Base-by-base conservation (phyloP, 2,113 vertebrate genomes). In the Syngnathus floridae region DNA sequence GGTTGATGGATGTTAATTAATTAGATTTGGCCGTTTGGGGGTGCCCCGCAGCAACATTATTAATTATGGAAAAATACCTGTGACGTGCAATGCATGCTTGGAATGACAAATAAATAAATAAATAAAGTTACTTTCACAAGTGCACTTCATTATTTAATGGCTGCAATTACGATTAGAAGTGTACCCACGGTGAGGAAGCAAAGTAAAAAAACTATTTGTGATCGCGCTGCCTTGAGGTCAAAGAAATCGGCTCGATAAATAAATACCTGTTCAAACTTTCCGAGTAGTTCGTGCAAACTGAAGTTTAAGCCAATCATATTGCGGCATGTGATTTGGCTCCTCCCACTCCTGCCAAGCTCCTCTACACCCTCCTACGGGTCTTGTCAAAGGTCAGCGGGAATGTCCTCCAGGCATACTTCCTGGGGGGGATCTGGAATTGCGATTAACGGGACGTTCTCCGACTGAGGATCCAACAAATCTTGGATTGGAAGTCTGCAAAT, bases 261-360 rank as follows among this genome's bases (percentile, higher is more conserved):
- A 84, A 83, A 67, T 99, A 99, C 97, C 97, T 99, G 91, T 90
- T 99, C 97, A 89, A 98, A 93, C 75, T 88, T 94, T 81, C 87
- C 67, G 82, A 98, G 92, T 81, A 97, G 77, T 84, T 96, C 94
- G 81, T 93, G 91, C 84, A 99, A 88, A 84, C 91, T 93, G 91
- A 94, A 95, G 85, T 92, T 95, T 80, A 98, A 89, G 76, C 94
- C 95, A 91, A 99, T 96, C 97, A 98, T 99, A 81, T 72, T 95
- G 72, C 86, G 80, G 78, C 0, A 36, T 66, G 38, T 54, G 45
- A 38, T 54, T 22, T 36, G 87, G 88, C 87, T 87, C 74, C 72
- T 74, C 73, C 77, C 62, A 37, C 71, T 75, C 36, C 65, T 46
- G 52, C 21, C 17, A 19, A 61, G 54, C 59, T 61, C 79, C 8